These are phyloP conservation scores for Mus caroli DNA, from an alignment of 2,797 vertebrate species.

Conservation along the genomic window DNA sequence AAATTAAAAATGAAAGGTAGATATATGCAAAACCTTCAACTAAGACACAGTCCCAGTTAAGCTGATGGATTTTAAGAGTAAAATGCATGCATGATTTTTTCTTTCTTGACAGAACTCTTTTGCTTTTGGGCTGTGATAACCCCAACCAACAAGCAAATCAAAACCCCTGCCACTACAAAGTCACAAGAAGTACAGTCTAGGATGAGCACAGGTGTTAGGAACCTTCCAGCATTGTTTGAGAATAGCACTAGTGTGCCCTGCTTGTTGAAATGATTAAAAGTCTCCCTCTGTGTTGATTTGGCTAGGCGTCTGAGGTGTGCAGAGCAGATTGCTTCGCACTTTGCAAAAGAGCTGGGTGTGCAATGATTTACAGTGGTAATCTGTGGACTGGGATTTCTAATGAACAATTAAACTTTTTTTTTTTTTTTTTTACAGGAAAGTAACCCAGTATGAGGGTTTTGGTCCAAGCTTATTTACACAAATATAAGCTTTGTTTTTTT, in stretches of 20 bases:
- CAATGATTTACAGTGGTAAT: constrained; percentile 71
- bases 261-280: constrained; percentile 75
- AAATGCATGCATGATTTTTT: not conserved
- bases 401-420: constrained; percentile 62
- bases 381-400: constrained; percentile 61
- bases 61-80: constrained; percentile 22
- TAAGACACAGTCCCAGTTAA: not conserved
- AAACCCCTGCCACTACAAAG: constrained; percentile 29
- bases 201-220: constrained; percentile 44
- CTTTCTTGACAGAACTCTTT: not conserved
- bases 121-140: constrained; percentile 50
- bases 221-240: constrained; percentile 17
- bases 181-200: not conserved
- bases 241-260: constrained; percentile 53
- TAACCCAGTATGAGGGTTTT: constrained; percentile 16
- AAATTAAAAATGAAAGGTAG: constrained; percentile 61
- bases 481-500: constrained; percentile 44
- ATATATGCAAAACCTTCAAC: not conserved
- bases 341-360: constrained; percentile 60
- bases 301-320: constrained; percentile 34
- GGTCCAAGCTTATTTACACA: constrained; percentile 20
- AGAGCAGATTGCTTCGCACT: constrained; percentile 37
- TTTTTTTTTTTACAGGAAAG: not conserved
- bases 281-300: constrained; percentile 65
- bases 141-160: constrained; percentile 42